phyloP scores from a whole-genome alignment of 2,888 invertebrate genomes.

The Crioceris asparagi region DNA sequence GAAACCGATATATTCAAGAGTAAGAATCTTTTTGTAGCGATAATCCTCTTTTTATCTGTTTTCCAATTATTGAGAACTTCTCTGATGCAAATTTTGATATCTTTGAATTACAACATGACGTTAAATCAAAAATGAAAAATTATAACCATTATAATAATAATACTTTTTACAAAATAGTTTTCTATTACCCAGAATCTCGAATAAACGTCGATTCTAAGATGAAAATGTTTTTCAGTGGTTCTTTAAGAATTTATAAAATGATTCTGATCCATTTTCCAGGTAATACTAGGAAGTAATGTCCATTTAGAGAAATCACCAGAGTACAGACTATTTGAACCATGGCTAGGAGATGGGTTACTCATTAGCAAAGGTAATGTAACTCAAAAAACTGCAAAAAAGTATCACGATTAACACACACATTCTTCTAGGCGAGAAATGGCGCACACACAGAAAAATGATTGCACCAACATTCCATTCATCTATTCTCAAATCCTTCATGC shows the following conservation, averaged over 20 bases:
- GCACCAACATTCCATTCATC: slow-evolving; percentile 44
- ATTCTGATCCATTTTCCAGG: slow-evolving; percentile 15
- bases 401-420: no score
- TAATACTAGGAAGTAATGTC: slow-evolving; percentile 31
- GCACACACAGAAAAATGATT: slow-evolving; percentile 41
- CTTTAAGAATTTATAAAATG: background rate
- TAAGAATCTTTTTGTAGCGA: no score
- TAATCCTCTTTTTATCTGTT: no score
- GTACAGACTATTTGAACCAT: slow-evolving; percentile 35
- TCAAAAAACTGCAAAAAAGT: slow-evolving; percentile 2
- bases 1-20: no score
- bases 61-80: no score
- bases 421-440: slow-evolving; percentile 40
- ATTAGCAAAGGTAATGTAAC: slow-evolving; percentile 31
- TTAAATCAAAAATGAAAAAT: no score
- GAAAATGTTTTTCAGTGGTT: background rate
- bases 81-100: no score
- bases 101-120: no score
- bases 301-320: slow-evolving; percentile 35
- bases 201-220: no score
- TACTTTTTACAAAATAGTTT: no score
- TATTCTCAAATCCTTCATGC: slow-evolving; percentile 43
- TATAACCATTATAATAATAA: no score
- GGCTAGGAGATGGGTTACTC: slow-evolving; percentile 36
- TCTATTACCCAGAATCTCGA: no score